Evolutionary conservation across 1,140 invertebrate species (phyloP).

Genomic region (Drosophila oshimai): DNA sequence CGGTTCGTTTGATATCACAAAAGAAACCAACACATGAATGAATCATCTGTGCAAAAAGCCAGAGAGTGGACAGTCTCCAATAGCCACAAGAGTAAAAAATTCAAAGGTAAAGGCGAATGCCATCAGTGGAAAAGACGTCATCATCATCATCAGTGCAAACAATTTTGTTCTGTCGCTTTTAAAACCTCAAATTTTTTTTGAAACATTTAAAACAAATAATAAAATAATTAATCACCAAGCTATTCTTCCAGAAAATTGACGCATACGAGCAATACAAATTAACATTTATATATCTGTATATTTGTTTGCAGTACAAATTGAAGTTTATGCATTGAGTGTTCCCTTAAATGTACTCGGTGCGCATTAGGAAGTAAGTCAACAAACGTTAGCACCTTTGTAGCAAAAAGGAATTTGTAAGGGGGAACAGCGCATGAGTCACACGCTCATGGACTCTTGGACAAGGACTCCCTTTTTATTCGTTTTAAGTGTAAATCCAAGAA

Average conservation of each 20-base stretch:
- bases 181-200: too few relatives aligned
- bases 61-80: conserved; percentile 1
- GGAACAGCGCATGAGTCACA: conserved; percentile 44
- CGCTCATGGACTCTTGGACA: too few relatives aligned
- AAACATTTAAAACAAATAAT: too few relatives aligned
- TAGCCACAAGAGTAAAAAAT: conserved; percentile 11
- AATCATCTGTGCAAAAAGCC: conserved; percentile 63
- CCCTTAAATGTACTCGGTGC: too few relatives aligned
- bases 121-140: conserved; percentile 4
- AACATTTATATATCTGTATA: too few relatives aligned
- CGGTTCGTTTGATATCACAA: conserved; percentile 69
- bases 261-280: conserved; percentile 48
- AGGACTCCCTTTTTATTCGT: conserved; percentile 61
- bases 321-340: too few relatives aligned
- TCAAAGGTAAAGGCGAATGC: conserved; percentile 36
- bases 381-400: conserved; percentile 9
- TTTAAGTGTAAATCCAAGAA: conserved; percentile 57
- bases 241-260: conserved; percentile 52
- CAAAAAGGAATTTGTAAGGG: conserved; percentile 48
- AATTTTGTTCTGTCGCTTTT: too few relatives aligned
- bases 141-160: too few relatives aligned
- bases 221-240: too few relatives aligned
- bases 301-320: too few relatives aligned
- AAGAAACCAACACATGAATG: conserved; percentile 68
- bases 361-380: too few relatives aligned